Evolutionary conservation across 2,888 invertebrate species (phyloP).

Genomic region (Dione vanillae): DNA sequence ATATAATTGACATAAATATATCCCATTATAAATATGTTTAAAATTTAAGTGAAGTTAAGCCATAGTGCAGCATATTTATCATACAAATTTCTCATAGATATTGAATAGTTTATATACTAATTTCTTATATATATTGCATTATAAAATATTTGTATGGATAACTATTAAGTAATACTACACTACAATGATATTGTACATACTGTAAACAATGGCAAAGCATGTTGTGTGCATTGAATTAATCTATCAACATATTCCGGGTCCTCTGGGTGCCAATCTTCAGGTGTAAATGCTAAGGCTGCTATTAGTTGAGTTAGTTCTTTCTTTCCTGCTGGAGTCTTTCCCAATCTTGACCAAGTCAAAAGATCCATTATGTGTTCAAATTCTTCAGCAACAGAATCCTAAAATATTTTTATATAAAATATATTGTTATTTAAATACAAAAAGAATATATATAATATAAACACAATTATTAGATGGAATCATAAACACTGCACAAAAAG

Average conservation of each 20-base stretch:
- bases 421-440: no score
- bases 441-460: no score
- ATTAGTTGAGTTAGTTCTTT: constrained; percentile 94
- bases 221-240: constrained; percentile 93
- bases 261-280: constrained; percentile 89
- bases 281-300: constrained; percentile 89
- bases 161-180: background rate
- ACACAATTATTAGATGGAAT: no score
- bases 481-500: no score
- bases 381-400: constrained; percentile 96
- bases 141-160: background rate
- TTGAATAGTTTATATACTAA: no score
- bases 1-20: background rate
- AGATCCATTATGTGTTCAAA: constrained; percentile 95
- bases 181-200: constrained; percentile 76
- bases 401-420: constrained; percentile 17
- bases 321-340: constrained; percentile 92
- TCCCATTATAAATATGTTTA: background rate
- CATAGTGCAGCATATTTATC: no score
- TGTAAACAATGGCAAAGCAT: constrained; percentile 94
- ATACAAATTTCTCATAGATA: no score
- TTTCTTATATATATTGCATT: no score
- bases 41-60: background rate
- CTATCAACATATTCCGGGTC: constrained; percentile 90
- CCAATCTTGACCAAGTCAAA: constrained; percentile 91